A percentile compares a stretch with the other conserved stretches of the same genome.
Evolutionary conservation across 2,113 vertebrate genomes (phyloP).

Genomic region (Sylvia atricapilla): DNA sequence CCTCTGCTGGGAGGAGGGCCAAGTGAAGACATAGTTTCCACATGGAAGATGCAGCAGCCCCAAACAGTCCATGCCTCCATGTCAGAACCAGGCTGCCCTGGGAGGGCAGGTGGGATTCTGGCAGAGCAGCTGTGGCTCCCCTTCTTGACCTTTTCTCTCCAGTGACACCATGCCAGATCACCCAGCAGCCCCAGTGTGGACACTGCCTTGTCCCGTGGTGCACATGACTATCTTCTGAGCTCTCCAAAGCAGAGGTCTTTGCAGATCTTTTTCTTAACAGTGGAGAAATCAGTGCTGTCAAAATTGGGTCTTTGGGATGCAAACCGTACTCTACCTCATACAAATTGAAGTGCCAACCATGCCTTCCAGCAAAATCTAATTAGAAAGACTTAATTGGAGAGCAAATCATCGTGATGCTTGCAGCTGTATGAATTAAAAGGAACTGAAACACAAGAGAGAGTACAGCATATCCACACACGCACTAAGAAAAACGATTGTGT

Average conservation of each 20-base stretch:
- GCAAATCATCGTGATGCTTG: not conserved
- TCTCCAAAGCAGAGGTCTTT: not conserved
- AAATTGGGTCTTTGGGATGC: not conserved
- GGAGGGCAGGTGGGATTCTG: not conserved
- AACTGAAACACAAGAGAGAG: not conserved
- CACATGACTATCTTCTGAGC: fast-evolving
- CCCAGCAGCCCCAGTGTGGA: not conserved
- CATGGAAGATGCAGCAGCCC: not conserved
- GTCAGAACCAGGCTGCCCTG: fast-evolving
- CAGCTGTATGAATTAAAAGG: not conserved
- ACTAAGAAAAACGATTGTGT: not conserved
- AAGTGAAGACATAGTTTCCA: not conserved
- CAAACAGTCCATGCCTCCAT: not conserved
- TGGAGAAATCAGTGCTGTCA: not conserved
- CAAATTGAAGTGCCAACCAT: not conserved
- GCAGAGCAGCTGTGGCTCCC: not conserved
- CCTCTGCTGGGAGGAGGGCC: not conserved
- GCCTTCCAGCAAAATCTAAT: not conserved
- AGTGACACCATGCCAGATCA: not conserved
- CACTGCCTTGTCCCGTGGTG: fast-evolving
- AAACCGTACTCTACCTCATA: not conserved
- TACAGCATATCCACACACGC: not conserved
- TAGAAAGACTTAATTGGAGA: not conserved
- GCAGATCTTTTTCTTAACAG: not conserved
- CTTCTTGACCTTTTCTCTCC: not conserved